Conservation (phyloP, 2,113 vertebrate genomes). For the Dicerorhinus sumatrensis region DNA sequence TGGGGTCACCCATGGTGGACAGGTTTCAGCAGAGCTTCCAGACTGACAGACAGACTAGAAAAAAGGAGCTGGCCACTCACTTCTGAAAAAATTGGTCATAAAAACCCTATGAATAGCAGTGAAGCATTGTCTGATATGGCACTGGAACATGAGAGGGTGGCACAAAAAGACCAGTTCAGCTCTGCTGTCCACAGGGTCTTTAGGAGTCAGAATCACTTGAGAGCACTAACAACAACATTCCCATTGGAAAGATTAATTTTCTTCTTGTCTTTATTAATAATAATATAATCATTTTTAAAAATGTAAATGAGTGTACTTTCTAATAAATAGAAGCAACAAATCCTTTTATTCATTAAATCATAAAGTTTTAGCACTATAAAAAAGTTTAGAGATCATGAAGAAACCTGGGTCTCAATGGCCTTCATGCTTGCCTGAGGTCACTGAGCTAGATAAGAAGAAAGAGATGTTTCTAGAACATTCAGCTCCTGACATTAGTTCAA, state of each 20-base stretch:
- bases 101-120: no score
- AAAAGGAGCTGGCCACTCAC: no score
- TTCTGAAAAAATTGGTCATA: no score
- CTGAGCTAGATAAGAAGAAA: not conserved
- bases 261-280: conserved; percentile 80
- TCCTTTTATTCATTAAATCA: conserved; percentile 42
- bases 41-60: no score
- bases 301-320: conserved; percentile 77
- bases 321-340: conserved; percentile 65
- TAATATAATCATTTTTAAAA: conserved; percentile 83
- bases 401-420: not conserved
- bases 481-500: not conserved
- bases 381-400: conserved; percentile 24
- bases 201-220: no score
- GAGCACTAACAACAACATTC: not conserved
- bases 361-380: conserved; percentile 24
- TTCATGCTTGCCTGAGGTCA: not conserved
- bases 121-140: no score
- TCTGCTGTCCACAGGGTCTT: no score
- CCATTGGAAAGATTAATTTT: conserved; percentile 80
- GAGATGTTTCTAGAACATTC: not conserved
- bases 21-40: no score
- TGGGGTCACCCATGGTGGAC: no score
- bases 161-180: no score
- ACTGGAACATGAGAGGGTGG: no score